Evolutionary conservation across 2,888 invertebrate species (phyloP), one percentile per base, ranked within the genome.

Genomic region (Diabrotica balteata): DNA sequence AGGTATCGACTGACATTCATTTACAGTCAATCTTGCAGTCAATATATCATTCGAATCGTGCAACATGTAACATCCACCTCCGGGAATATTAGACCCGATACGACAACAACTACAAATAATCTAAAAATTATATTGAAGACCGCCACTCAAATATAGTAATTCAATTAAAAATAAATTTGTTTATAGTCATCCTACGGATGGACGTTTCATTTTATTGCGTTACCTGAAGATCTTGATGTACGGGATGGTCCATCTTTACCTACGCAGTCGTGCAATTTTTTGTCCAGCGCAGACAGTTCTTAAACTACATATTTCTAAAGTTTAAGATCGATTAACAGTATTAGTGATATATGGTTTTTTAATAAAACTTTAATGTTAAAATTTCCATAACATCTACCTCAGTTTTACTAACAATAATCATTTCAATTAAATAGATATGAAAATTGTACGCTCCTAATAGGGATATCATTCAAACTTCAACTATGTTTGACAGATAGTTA

Each of bases 121-220:
- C 47, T 9, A 47, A 47, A 55, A 55, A 7, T 44, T n/a, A n/a
- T 8, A 43, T 32, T 55, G 55, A 55, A 8, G 10, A 55, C 59
- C 44, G 7, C 43, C 51, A 51, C 51, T 60, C 32, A 32, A 46
- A 50, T 59, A 59, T 59, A 55, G 47, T 47, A 55, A 60, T 60
- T 60, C 51, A 51, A 60, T 60, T 60, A 60, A 60, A 44, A 60
- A 51, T 10, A 51, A 60, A 51, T 60, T 60, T 60, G 60, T 52
- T 60, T 60, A 45, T 60, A 60, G 59, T 60, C 60, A 51, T 60
- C 51, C 9, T 9, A n/a, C 47, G 50, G 59, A 43, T 42, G 42
- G 32, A 32, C 22, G 11, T 17, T 53, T 53, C 9, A 32, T 32
- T 53, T 53, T 22, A 22, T 49, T 49, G 11, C 22, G 45, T 17